Evolutionary conservation across 2,113 vertebrate species (phyloP), one percentile per base, ranked within the genome.

Genomic region (Platysteira castanea): DNA sequence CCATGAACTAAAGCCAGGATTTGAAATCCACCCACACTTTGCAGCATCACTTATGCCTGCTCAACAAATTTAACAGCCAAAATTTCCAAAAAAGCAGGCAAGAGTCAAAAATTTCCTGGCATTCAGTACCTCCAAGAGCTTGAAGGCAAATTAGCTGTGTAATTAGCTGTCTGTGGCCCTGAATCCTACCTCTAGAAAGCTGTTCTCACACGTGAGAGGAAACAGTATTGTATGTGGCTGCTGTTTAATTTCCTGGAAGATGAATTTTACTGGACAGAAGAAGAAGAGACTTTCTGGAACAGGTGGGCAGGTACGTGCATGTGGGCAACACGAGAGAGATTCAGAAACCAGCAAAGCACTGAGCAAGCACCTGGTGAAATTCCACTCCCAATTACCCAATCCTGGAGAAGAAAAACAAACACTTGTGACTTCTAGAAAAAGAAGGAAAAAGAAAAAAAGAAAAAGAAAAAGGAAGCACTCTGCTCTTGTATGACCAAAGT

Each of bases 101-200:
- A 41, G 76, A 92, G 39, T 83, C 69, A 83, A 95, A 90, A 88
- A 90, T 60, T 41, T 81, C 35, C 80, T 90, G 79, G 64, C 76
- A 87, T 78, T 67, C 71, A 50, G 47, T 52, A 64, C 41, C 68
- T 90, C 59, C 2, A 10, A 84, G 64, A 75, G 41, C 80, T 89
- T 81, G 57, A 90, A 92, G 79, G 73, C 73, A 93, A 93, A 88
- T 89, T 84, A 90, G 14, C 85, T 92, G 79, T 78, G 75, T 90
- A 93, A 93, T 86, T 95, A 90, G 68, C 73, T 87, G 65, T 37
- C 83, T 19, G 7, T 75, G 65, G 60, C 52, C 61, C 76, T 61
- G 53, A 90, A 75, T 53, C 89, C 49, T 68, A 92, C 69, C 52
- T 87, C 71, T 75, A 60, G 71, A 84, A 95, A 70, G 79, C 60